Base-by-base conservation (phyloP, 1,140 invertebrate species). In the Drosophila gunungcola region DNA sequence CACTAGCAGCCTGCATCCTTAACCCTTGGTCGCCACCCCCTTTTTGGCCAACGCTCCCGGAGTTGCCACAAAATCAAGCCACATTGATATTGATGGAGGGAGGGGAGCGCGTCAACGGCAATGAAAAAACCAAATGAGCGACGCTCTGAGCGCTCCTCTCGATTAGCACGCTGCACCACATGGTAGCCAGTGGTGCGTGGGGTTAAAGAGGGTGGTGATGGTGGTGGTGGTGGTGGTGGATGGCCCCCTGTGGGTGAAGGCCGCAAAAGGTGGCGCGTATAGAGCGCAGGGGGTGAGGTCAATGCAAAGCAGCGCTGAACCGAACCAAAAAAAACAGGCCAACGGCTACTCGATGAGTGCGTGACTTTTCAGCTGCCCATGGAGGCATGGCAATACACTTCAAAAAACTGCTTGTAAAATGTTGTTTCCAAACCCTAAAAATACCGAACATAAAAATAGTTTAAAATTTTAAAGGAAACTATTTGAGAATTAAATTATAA, bases 141-240 rank as follows among this genome's bases (percentile, higher is more conserved):
- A 48, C 61, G 74, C 78, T 85, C 80, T 80, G 60, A 80, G 78
- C 73, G 67, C 58, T 70, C 62, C 82, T 56, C 80, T 85, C 84
- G 81, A 85, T 85, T 86, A 85, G 78, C 73, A 77, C 73, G 55
- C 62, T 76, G 73, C 34, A 32, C 45, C 36, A 4, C 16, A 48
- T 46, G 64, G 61, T 38, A 60, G 56, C 51, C 60, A 45, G 55
- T 27, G 45, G 16, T 21, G 16, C 16, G 16, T 21, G 34, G 13
- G 21, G 21, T 12, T 9, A 5, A 36, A 12, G 16, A 65, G 34
- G 5, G 29, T 21, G 16, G 16, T 21, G 16, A 21, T 21, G 16
- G 16, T 21, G 16, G 16, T 21, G 16, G 16, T 21, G 16, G 16
- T 21, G 16, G 16, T 21, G 16, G 11, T n/a, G 48, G 34, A 11